A percentile compares a stretch with the other conserved stretches of the same genome.
phyloP scores from a whole-genome alignment of 2,113 vertebrate species.

The Poeciliopsis occidentalis region DNA sequence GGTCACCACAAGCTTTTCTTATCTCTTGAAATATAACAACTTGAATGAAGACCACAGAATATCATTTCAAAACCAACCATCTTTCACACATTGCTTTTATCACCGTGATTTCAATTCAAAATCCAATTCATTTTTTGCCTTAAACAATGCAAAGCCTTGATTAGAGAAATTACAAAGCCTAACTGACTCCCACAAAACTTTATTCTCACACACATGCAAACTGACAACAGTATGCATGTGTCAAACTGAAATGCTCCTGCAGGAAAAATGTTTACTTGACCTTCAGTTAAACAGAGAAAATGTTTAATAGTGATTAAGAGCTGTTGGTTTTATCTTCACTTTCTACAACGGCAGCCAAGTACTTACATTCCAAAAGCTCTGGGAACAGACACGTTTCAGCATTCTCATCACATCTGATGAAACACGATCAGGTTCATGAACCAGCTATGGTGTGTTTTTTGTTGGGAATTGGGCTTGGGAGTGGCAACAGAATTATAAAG shows the following conservation, averaged over 20 bases:
- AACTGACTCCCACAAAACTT: not conserved
- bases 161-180: not conserved
- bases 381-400: conserved; percentile 65
- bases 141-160: not conserved
- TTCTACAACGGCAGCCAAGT: conserved; percentile 42
- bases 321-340: conserved; percentile 22
- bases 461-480: conserved; percentile 67
- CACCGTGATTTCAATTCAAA: not conserved
- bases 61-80: not conserved
- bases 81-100: not conserved
- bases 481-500: conserved; percentile 65
- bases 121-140: not conserved
- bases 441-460: conserved; percentile 57
- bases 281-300: conserved; percentile 43
- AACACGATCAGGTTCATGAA: conserved; percentile 72
- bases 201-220: conserved; percentile 8
- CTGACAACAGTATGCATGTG: not conserved
- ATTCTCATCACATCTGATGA: conserved; percentile 76
- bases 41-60: not conserved
- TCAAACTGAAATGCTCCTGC: conserved; percentile 19
- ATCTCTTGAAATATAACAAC: not conserved
- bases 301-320: conserved; percentile 58
- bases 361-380: conserved; percentile 69
- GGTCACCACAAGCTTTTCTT: not conserved
- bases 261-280: conserved; percentile 26